Conservation (phyloP, 2,113 vertebrate species). For the Rhombomys opimus region DNA sequence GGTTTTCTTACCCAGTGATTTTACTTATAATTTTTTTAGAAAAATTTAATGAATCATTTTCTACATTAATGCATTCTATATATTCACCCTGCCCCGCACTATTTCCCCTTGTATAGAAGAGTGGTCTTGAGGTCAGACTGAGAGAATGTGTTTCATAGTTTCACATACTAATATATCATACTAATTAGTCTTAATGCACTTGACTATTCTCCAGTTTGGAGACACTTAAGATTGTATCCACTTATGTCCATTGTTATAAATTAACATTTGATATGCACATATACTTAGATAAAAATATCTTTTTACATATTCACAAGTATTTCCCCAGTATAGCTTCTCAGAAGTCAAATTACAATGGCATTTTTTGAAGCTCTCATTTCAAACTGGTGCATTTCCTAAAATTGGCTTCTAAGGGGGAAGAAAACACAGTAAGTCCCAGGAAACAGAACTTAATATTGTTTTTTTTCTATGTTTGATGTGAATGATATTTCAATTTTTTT, state of each 20-base stretch:
- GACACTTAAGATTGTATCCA: neutral
- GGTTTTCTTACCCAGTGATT: slow-evolving; percentile 35
- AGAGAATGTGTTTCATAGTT: neutral
- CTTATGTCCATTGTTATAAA: slow-evolving; percentile 32
- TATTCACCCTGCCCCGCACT: neutral
- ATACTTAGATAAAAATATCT: slow-evolving; percentile 30
- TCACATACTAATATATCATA: slow-evolving; percentile 1
- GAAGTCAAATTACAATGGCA: slow-evolving; percentile 11
- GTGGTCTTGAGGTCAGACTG: neutral
- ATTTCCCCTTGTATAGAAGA: neutral
- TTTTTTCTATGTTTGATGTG: neutral
- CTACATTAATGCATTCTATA: neutral
- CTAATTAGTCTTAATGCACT: neutral
- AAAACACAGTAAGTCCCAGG: slow-evolving; percentile 27
- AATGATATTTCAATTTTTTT: neutral
- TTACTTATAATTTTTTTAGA: slow-evolving; percentile 53
- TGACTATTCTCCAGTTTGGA: slow-evolving; percentile 27
- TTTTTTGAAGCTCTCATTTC: slow-evolving; percentile 2
- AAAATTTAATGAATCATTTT: neutral
- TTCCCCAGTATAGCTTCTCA: neutral
- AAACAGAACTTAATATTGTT: slow-evolving; percentile 34
- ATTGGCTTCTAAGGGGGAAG: neutral
- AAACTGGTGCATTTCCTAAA: slow-evolving; percentile 25
- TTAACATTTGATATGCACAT: neutral
- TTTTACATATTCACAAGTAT: neutral